Evolutionary conservation across 2,113 vertebrate species (phyloP), one percentile per base, ranked within the genome.

Genomic region (Sapayoa aenigma): DNA sequence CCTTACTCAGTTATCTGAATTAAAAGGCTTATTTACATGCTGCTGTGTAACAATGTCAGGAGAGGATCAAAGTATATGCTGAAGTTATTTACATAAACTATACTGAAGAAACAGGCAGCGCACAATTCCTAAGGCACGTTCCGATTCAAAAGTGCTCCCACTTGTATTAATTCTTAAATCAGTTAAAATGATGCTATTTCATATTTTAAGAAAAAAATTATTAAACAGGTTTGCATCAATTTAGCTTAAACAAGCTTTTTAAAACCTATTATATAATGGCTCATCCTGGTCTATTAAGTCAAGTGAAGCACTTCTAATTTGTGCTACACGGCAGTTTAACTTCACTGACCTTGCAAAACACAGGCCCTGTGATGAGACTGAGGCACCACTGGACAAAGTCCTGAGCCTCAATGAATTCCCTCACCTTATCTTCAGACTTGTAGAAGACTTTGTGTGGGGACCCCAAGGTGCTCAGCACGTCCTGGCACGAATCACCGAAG

Each of bases 371-470:
- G 28, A 47, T 42, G 42, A 79, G 59, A 52, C 47, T 2, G 7
- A 53, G 42, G 25, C 21, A 42, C 8, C 52, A 25, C 23, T 8
- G 41, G 63, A 69, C 33, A 10, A 14, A 59, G 33, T 11, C 55
- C 15, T 19, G 62, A 1, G 13, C 20, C 12, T 9, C 31, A 56
- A 49, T 2, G 8, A 41, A 65, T 42, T 42, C 56, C 58, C 94
- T 93, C 94, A 99, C 99, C 99, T 99, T 99, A 96, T 99, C 99
- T 95, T 99, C 99, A 1, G 99, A 99, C 95, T 99, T 99, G 98
- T 99, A 99, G 97, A 99, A 99, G 97, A 99, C 98, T 96, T 99
- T 99, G 97, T 99, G 99, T 14, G 99, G 99, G 33, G 99, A 99
- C 24, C 99, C 99, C 96, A 99, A 96, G 94, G 98, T 99, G 68